Conservation (phyloP, 1,140 invertebrate genomes). For the Melipona quadrifasciata region DNA sequence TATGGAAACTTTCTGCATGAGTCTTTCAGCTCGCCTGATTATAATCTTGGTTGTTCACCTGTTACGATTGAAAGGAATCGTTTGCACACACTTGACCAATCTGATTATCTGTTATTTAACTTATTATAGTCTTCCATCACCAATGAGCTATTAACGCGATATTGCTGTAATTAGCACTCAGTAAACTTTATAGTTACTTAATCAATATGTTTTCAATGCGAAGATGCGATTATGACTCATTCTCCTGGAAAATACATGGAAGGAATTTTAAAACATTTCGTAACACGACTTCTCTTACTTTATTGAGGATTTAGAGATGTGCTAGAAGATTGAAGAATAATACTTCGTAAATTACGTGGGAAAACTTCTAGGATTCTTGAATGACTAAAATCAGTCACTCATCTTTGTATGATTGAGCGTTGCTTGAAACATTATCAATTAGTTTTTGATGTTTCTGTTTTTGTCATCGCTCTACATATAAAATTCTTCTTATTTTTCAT, state of each 20-base stretch:
- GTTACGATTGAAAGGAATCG: no score
- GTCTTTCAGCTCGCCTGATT: not conserved
- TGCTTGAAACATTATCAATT: no score
- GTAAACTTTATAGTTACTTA: conserved; percentile 1
- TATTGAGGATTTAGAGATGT: not conserved
- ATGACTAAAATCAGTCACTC: not conserved
- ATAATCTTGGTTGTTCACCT: not conserved
- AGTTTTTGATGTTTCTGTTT: not conserved
- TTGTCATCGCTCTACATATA: not conserved
- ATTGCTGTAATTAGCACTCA: not conserved
- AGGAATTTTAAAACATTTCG: not conserved
- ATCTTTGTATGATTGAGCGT: not conserved
- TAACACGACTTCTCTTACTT: not conserved
- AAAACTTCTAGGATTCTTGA: not conserved
- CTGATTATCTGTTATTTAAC: not conserved
- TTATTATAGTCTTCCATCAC: not conserved
- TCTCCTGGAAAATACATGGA: not conserved
- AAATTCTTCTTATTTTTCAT: not conserved
- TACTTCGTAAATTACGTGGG: not conserved
- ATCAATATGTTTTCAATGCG: not conserved
- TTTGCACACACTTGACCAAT: not conserved
- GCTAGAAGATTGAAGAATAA: not conserved
- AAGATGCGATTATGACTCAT: not conserved
- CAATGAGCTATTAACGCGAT: conserved; percentile 1
- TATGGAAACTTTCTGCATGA: conserved; percentile 21